Percentiles rank a stretch among this genome's conserved stretches.
These are phyloP conservation scores for Tethya wilhelma DNA, from an alignment of 37 sponge, comb jelly and placozoan species.

Conservation along the genomic window DNA sequence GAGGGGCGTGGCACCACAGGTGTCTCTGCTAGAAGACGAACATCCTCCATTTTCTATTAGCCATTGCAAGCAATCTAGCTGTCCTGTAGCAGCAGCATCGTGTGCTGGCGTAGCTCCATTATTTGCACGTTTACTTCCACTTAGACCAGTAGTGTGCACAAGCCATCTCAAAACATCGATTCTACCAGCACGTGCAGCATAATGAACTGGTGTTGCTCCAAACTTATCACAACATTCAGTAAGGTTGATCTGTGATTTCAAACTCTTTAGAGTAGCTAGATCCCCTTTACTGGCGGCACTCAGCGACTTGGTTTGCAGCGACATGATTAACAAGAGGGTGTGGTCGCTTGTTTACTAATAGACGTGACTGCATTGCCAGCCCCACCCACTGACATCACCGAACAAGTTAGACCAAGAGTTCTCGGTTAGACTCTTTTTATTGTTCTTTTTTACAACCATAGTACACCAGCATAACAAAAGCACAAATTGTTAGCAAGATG, in stretches of 20 bases:
- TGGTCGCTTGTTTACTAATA: too few relatives aligned
- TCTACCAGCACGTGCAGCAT: slow-evolving; percentile 70
- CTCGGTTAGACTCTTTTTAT: too few relatives aligned
- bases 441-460: too few relatives aligned
- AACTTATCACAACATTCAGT: slow-evolving; percentile 54
- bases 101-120: slow-evolving; percentile 80
- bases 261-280: slow-evolving; percentile 11
- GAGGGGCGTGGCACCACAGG: slow-evolving; percentile 60
- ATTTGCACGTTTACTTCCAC: slow-evolving; percentile 37
- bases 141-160: slow-evolving; percentile 35
- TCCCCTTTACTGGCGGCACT: slow-evolving; percentile 66
- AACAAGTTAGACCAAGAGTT: too few relatives aligned
- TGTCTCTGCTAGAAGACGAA: slow-evolving; percentile 15
- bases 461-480: too few relatives aligned
- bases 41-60: slow-evolving; percentile 60
- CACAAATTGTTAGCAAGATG: too few relatives aligned
- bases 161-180: slow-evolving; percentile 63
- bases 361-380: too few relatives aligned
- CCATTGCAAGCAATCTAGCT: slow-evolving; percentile 74
- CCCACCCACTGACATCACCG: too few relatives aligned
- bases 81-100: slow-evolving; percentile 80
- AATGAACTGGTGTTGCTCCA: slow-evolving; percentile 80
- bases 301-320: slow-evolving; percentile 25
- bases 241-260: slow-evolving; percentile 23
- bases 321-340: background rate